Percentiles rank a stretch among this genome's conserved stretches.
Conservation (phyloP, 2,888 invertebrate genomes). For the Lycia hirtaria region DNA sequence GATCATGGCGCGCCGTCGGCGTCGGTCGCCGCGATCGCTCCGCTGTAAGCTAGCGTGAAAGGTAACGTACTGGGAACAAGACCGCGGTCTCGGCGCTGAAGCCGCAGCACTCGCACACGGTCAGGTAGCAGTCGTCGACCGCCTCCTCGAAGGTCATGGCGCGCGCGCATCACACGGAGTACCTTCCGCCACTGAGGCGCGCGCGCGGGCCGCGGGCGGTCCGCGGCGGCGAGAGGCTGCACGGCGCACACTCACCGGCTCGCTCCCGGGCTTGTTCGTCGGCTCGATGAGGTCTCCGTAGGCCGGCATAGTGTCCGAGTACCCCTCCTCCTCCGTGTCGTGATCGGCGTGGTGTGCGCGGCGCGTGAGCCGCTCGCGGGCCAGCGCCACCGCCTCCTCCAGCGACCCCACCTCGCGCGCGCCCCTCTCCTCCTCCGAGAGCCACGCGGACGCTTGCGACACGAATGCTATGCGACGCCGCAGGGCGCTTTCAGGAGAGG, state of each 20-base stretch:
- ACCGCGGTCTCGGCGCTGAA: constrained; percentile 82
- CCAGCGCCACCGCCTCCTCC: constrained; percentile 82
- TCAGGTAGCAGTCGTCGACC: constrained; percentile 78
- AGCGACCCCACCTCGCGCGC: constrained; percentile 76
- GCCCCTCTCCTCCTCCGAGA: constrained; percentile 81
- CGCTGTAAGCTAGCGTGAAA: constrained; percentile 79
- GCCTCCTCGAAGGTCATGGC: constrained; percentile 83
- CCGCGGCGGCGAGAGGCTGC: constrained; percentile 43
- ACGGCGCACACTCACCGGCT: constrained; percentile 66
- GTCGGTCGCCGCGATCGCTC: too few relatives aligned
- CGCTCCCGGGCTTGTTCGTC: constrained; percentile 61
- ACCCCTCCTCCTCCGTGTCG: constrained; percentile 80
- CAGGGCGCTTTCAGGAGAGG: constrained; percentile 75
- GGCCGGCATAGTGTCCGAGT: constrained; percentile 79
- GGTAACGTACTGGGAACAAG: constrained; percentile 80
- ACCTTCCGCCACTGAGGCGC: constrained; percentile 64
- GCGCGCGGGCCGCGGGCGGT: constrained; percentile 34
- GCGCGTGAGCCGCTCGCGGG: constrained; percentile 77
- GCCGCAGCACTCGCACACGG: constrained; percentile 84
- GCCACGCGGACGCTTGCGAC: constrained; percentile 78
- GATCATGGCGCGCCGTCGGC: constrained; percentile 75
- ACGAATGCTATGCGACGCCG: constrained; percentile 84
- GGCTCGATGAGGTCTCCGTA: constrained; percentile 84
- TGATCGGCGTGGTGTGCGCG: constrained; percentile 71
- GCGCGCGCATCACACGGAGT: constrained; percentile 79